phyloP scores from a whole-genome alignment of 2,113 vertebrate genomes.

The Macroglossus sobrinus region DNA sequence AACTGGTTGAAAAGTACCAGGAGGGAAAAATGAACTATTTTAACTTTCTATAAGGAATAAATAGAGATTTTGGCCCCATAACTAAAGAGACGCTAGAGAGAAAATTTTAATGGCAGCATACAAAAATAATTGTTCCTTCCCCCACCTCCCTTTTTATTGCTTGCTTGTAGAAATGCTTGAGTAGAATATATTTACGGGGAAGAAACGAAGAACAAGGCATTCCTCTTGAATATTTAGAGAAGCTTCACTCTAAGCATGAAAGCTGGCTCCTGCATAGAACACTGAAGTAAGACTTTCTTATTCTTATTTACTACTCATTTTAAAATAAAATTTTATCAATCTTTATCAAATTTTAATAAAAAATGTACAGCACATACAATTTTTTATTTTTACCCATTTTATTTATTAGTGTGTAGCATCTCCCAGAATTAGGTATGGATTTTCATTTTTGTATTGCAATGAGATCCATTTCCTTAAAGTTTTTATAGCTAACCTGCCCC shows the following conservation, averaged over 20 bases:
- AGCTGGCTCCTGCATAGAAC: constrained; percentile 94
- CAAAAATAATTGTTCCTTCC: neutral
- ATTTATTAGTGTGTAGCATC: neutral
- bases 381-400: neutral
- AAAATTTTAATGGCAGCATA: neutral
- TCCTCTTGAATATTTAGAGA: constrained; percentile 94
- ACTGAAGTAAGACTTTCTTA: constrained; percentile 82
- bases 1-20: neutral
- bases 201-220: constrained; percentile 94
- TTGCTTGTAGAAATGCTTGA: constrained; percentile 88
- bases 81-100: neutral
- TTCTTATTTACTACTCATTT: neutral
- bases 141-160: neutral
- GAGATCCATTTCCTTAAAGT: neutral
- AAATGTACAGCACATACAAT: neutral
- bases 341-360: neutral
- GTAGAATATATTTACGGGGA: constrained; percentile 89
- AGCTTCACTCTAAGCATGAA: constrained; percentile 95
- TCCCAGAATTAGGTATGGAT: neutral
- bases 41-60: neutral
- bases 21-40: neutral
- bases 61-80: neutral
- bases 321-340: neutral
- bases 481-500: neutral
- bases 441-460: constrained; percentile 3